Conservation (phyloP, 2,113 vertebrate genomes). For the Notothenia coriiceps region DNA sequence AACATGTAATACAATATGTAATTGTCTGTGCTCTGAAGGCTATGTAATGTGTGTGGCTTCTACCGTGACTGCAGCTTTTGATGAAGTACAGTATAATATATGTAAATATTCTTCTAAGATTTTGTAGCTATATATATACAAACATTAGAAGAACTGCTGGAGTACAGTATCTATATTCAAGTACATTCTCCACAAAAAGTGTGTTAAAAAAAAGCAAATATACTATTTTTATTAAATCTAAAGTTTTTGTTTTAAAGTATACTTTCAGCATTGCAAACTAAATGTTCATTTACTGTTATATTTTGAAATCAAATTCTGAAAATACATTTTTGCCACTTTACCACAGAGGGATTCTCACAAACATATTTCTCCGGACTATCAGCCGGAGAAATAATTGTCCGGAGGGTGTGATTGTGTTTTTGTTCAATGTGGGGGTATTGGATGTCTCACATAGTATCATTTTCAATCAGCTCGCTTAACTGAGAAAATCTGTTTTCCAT, state of each 20-base stretch:
- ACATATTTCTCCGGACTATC: constrained; percentile 3
- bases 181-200: neutral
- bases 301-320: constrained; percentile 2
- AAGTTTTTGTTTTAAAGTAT: neutral
- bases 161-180: no score
- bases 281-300: neutral
- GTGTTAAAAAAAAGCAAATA: neutral
- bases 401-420: constrained; percentile 21
- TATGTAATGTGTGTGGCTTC: neutral
- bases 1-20: neutral
- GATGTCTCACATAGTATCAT: constrained; percentile 30
- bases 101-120: neutral
- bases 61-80: neutral
- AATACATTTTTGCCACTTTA: neutral
- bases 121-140: no score
- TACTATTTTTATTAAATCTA: neutral
- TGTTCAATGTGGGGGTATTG: constrained; percentile 31
- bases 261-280: neutral
- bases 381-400: constrained; percentile 17
- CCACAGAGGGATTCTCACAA: constrained; percentile 7
- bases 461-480: constrained; percentile 30
- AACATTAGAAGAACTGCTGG: no score
- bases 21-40: neutral
- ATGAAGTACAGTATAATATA: neutral
- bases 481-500: constrained; percentile 26